phyloP scores from a whole-genome alignment of 2,113 vertebrate genomes.

The Callocephalon fimbriatum region DNA sequence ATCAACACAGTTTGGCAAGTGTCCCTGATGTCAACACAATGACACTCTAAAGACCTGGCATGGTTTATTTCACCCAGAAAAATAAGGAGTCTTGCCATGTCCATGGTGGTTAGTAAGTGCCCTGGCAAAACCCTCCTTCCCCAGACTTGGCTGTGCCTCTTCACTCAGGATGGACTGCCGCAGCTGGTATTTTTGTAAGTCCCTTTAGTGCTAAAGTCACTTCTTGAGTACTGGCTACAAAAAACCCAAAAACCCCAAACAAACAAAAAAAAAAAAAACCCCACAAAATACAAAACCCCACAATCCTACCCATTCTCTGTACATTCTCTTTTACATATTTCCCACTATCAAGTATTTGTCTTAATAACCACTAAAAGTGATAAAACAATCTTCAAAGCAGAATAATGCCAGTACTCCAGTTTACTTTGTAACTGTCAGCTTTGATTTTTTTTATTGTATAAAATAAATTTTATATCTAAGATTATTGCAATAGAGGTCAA shows the following conservation, averaged over 20 bases:
- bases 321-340: neutral
- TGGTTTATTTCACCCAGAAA: neutral
- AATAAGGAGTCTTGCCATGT: neutral
- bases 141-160: neutral
- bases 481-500: neutral
- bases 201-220: neutral
- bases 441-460: neutral
- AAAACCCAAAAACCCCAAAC: neutral
- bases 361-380: neutral
- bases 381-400: neutral
- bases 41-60: neutral
- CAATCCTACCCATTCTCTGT: neutral
- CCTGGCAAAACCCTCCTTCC: neutral
- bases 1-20: neutral
- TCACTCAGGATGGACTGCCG: neutral
- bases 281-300: neutral
- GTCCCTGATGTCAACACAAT: neutral
- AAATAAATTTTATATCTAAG: neutral
- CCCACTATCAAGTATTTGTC: neutral
- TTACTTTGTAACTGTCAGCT: neutral
- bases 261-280: neutral
- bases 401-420: neutral
- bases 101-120: neutral
- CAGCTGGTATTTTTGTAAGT: neutral
- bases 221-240: neutral